Conservation (phyloP, 2,888 invertebrate species). For the Neoscelio sp. region DNA sequence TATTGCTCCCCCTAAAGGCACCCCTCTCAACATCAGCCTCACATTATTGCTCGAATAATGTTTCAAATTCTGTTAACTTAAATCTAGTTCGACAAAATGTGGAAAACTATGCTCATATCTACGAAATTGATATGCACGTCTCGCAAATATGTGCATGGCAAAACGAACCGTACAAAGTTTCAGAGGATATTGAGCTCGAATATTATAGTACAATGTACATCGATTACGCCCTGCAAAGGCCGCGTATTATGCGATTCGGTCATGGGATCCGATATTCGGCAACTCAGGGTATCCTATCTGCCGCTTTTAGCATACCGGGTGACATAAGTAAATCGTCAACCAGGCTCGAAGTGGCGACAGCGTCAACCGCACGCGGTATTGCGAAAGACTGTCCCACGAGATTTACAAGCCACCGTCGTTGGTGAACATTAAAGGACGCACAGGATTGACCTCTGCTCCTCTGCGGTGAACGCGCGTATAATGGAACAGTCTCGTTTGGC, state of each 20-base stretch:
- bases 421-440: slow-evolving; percentile 60
- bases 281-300: slow-evolving; percentile 58
- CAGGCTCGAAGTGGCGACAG: slow-evolving; percentile 55
- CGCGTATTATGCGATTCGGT: slow-evolving; percentile 35
- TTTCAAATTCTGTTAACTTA: slow-evolving; percentile 52
- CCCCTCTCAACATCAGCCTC: neutral
- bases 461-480: slow-evolving; percentile 57
- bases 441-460: slow-evolving; percentile 49
- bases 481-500: slow-evolving; percentile 64
- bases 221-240: slow-evolving; percentile 32
- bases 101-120: slow-evolving; percentile 66
- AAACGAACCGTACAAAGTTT: slow-evolving; percentile 59
- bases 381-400: slow-evolving; percentile 54
- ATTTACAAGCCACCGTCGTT: slow-evolving; percentile 53
- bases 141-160: slow-evolving; percentile 59
- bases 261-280: slow-evolving; percentile 35
- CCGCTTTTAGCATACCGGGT: slow-evolving; percentile 62
- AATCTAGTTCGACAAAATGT: slow-evolving; percentile 47
- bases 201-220: slow-evolving; percentile 58
- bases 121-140: slow-evolving; percentile 61
- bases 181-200: slow-evolving; percentile 50
- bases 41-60: slow-evolving; percentile 39
- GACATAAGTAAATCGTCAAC: slow-evolving; percentile 65
- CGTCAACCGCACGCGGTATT: slow-evolving; percentile 57
- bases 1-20: slow-evolving; percentile 28